Base-by-base conservation (phyloP, 2,888 invertebrate species). In the Phorcus lineatus region DNA sequence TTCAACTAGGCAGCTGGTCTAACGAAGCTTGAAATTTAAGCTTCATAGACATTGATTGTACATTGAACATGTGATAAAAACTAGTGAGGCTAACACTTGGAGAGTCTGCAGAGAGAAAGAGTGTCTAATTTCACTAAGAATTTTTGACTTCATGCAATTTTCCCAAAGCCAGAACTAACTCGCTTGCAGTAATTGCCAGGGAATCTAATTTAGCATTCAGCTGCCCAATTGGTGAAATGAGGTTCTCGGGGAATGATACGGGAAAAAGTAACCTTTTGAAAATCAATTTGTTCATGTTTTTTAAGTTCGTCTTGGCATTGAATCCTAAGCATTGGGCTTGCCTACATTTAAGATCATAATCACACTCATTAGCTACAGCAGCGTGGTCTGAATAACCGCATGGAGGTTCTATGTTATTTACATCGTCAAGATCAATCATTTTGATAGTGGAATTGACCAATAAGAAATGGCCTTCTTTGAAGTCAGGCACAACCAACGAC, bases 351-450 rank as follows among this genome's bases (percentile, higher is more conserved):
- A 88, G 67, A 24, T 82, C 77, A 74, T 84, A 89, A 55, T 84
- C 84, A 85, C 90, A 89, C 78, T 76, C 77, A 47, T 67, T 57
- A 80, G 88, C 75, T 11, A 52, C 22, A 6, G 74, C 19, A 9
- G 67, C 53, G 53, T 76, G 80, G 78, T 84, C 82, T 0, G 77
- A 62, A 36, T 66, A 77, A 17, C 84, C 84, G 82, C 91, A 91
- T 7, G 86, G 83, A 0, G 90, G 91, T 80, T 91, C 91, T 19
- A 89, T 36, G 84, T 89, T 90, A 79, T 90, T 90, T 52, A 92
- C 87, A 82, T 92, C 92, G 79, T 92, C 92, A 7, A 92, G 82
- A 82, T 92, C 92, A 17, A 90, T 91, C 85, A 92, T 86, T 78
- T 91, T 91, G 36, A 92, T 84, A 36, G 84, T 86, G 28, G 81